These are phyloP conservation scores for Betta splendens DNA, from an alignment of 2,797 vertebrate genomes.

Conservation along the genomic window DNA sequence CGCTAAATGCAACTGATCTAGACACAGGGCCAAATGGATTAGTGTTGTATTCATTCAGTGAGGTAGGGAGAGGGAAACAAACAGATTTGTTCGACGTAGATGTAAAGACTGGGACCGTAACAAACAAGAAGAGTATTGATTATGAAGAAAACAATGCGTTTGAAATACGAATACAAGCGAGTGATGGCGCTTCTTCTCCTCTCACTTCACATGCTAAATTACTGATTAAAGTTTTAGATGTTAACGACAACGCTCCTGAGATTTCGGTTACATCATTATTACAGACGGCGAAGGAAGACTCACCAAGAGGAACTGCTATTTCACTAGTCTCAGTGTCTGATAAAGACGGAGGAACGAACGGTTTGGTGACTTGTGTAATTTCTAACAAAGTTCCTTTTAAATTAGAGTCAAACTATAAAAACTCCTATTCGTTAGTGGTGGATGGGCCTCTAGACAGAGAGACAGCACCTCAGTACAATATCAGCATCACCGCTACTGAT, in stretches of 20 bases:
- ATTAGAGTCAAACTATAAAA: slow-evolving; percentile 71
- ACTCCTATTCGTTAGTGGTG: slow-evolving; percentile 76
- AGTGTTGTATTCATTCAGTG: slow-evolving; percentile 74
- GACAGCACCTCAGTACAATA: slow-evolving; percentile 55
- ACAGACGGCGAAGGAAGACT: slow-evolving; percentile 70
- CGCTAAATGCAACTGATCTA: slow-evolving; percentile 53
- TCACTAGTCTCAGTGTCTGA: slow-evolving; percentile 74
- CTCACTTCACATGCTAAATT: slow-evolving; percentile 70
- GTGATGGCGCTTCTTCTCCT: slow-evolving; percentile 68
- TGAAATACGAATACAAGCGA: slow-evolving; percentile 67
- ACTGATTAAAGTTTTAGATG: slow-evolving; percentile 72
- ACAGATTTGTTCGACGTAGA: slow-evolving; percentile 78
- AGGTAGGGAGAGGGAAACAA: slow-evolving; percentile 49
- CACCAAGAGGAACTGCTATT: slow-evolving; percentile 64
- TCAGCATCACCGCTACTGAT: slow-evolving; percentile 66
- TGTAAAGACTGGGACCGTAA: slow-evolving; percentile 78
- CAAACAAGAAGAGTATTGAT: slow-evolving; percentile 63
- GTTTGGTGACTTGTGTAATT: slow-evolving; percentile 56
- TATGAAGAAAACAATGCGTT: slow-evolving; percentile 64
- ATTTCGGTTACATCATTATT: slow-evolving; percentile 69
- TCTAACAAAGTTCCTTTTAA: slow-evolving; percentile 69
- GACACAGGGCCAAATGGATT: slow-evolving; percentile 67
- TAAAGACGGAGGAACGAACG: slow-evolving; percentile 73
- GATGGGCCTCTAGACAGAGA: slow-evolving; percentile 72
- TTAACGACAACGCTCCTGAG: slow-evolving; percentile 79